Percentiles rank a stretch among this genome's conserved stretches.
phyloP scores from a whole-genome alignment of 2,888 invertebrate genomes.

The Furcula furcula region DNA sequence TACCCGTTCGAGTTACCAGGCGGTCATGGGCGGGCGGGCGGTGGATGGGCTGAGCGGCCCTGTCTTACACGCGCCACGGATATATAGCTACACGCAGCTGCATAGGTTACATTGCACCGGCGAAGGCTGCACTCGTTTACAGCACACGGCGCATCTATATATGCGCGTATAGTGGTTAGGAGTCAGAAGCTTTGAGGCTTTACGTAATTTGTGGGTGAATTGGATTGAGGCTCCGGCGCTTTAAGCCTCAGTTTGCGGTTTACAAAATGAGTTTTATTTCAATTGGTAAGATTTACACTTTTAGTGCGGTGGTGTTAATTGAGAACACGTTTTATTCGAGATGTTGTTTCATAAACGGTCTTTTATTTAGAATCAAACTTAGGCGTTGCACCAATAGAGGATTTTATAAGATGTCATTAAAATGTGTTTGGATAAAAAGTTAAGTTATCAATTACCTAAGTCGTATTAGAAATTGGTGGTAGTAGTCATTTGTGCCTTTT shows the following conservation, averaged over 20 bases:
- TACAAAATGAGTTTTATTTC: slow-evolving; percentile 40
- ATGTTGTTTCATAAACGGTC: not conserved
- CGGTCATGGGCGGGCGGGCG: slow-evolving; percentile 39
- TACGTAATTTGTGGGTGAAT: slow-evolving; percentile 72
- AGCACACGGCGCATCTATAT: slow-evolving; percentile 42
- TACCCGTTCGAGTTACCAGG: slow-evolving; percentile 55
- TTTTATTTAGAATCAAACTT: too few species aligned
- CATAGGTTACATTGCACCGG: slow-evolving; percentile 65
- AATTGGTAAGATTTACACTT: slow-evolving; percentile 15
- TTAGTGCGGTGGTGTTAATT: slow-evolving; percentile 2
- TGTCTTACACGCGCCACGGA: slow-evolving; percentile 61
- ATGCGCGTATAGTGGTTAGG: slow-evolving; percentile 42
- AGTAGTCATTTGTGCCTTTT: too few species aligned
- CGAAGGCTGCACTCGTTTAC: slow-evolving; percentile 69
- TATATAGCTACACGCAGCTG: slow-evolving; percentile 35
- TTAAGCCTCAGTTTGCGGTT: slow-evolving; percentile 44
- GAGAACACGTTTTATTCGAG: not conserved
- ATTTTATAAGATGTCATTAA: too few species aligned
- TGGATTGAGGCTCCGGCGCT: slow-evolving; percentile 54
- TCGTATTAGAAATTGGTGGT: too few species aligned
- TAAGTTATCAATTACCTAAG: too few species aligned
- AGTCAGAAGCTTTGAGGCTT: slow-evolving; percentile 66
- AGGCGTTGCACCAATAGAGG: too few species aligned
- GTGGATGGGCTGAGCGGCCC: slow-evolving; percentile 38
- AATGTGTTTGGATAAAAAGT: too few species aligned